Percentiles rank a stretch among this genome's conserved stretches.
Conservation (phyloP, 30 jellyfish, hydroid and myxozoan genomes). For the Morbakka virulenta region DNA sequence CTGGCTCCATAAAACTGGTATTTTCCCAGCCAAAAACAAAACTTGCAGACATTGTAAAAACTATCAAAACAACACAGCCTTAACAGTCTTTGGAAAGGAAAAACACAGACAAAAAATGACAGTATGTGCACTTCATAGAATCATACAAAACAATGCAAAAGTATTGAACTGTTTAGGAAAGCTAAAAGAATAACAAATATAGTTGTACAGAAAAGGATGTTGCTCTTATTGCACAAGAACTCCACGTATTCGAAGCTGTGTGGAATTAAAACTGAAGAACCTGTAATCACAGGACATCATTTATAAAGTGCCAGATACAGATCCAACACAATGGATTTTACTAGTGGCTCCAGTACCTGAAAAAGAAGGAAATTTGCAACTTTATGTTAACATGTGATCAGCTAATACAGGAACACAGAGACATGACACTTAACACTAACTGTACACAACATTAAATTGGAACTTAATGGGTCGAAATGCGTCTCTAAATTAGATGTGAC, state of each 20-base stretch:
- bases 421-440: too few relatives aligned
- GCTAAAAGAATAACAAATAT: constrained; percentile 9
- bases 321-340: too few relatives aligned
- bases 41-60: not conserved
- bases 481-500: too few relatives aligned
- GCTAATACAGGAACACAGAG: too few relatives aligned
- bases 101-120: not conserved
- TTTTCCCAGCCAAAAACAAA: constrained; percentile 27
- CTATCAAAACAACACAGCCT: constrained; percentile 4
- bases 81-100: constrained; percentile 1
- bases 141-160: not conserved
- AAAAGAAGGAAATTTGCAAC: too few relatives aligned
- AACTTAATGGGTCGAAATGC: too few relatives aligned
- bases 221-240: constrained; percentile 37
- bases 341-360: too few relatives aligned
- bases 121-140: not conserved
- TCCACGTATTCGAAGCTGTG: constrained; percentile 15
- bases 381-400: too few relatives aligned
- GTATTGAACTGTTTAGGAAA: constrained; percentile 6
- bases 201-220: not conserved
- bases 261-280: constrained; percentile 6
- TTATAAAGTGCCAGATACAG: constrained; percentile 37
- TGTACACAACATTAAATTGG: too few relatives aligned
- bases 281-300: constrained; percentile 27
- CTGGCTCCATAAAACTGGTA: not conserved